These are phyloP conservation scores for Mus spretus DNA, from an alignment of 2,797 vertebrate genomes.

Conservation along the genomic window DNA sequence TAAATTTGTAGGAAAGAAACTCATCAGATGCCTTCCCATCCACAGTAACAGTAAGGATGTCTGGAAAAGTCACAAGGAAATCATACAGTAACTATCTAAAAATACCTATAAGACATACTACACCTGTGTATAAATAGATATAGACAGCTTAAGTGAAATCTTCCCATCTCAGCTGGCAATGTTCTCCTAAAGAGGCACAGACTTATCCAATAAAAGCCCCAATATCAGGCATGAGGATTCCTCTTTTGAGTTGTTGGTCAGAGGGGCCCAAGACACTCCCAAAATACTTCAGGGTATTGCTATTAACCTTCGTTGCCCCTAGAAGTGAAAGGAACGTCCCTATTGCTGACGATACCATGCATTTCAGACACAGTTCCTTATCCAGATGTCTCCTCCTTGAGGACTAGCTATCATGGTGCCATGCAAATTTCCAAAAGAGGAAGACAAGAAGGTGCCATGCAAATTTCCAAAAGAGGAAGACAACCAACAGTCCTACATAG, in stretches of 20 bases:
- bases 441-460: neutral
- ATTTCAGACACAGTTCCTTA: neutral
- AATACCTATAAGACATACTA: neutral
- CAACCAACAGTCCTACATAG: too few species aligned
- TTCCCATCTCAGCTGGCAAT: neutral
- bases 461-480: neutral
- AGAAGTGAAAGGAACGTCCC: neutral
- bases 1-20: slow-evolving; percentile 38
- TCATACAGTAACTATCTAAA: neutral
- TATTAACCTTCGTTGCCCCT: neutral
- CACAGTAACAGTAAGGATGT: neutral
- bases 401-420: neutral
- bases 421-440: neutral
- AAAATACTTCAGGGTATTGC: neutral
- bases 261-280: neutral
- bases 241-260: neutral
- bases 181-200: neutral
- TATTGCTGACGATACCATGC: neutral
- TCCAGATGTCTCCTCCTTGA: neutral
- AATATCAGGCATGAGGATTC: neutral
- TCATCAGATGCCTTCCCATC: neutral
- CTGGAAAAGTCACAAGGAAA: neutral
- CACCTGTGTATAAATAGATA: neutral
- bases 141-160: neutral
- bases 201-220: neutral